These are phyloP conservation scores for Astatoreochromis straeleni DNA, from an alignment of 2,113 vertebrate genomes.

Conservation along the genomic window DNA sequence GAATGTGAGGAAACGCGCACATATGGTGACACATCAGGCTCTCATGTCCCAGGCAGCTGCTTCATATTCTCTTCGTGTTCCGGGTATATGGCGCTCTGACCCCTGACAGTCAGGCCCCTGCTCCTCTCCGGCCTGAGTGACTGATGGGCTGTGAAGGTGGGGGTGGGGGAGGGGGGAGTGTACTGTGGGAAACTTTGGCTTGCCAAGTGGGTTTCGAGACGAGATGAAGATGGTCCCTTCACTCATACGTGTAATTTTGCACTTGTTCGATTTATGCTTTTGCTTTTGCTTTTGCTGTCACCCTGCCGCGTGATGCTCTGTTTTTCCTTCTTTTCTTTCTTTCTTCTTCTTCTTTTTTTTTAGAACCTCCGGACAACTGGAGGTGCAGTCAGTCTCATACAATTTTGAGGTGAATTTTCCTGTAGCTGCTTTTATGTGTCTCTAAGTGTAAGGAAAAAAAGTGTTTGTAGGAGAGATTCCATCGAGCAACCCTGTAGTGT, in stretches of 20 bases:
- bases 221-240: slow-evolving; percentile 39
- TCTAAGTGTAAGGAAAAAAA: neutral
- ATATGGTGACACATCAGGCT: neutral
- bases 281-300: slow-evolving; percentile 13
- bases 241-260: slow-evolving; percentile 49
- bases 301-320: neutral
- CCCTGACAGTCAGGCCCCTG: slow-evolving; percentile 33
- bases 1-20: neutral
- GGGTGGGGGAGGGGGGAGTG: neutral
- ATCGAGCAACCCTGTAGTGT: neutral
- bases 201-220: slow-evolving; percentile 54
- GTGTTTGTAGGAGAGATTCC: neutral
- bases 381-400: neutral
- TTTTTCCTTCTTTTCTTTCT: neutral
- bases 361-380: neutral
- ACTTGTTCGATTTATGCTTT: slow-evolving; percentile 20
- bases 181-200: slow-evolving; percentile 47
- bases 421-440: neutral
- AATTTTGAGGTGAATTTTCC: neutral
- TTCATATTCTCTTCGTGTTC: slow-evolving; percentile 58
- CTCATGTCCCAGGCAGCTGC: slow-evolving; percentile 48
- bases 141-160: slow-evolving; percentile 50
- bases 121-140: slow-evolving; percentile 46
- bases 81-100: slow-evolving; percentile 30
- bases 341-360: neutral